A percentile compares a stretch with the other conserved stretches of the same genome.
Evolutionary conservation across 2,113 vertebrate species (phyloP).

Genomic region (Halcyon senegalensis): DNA sequence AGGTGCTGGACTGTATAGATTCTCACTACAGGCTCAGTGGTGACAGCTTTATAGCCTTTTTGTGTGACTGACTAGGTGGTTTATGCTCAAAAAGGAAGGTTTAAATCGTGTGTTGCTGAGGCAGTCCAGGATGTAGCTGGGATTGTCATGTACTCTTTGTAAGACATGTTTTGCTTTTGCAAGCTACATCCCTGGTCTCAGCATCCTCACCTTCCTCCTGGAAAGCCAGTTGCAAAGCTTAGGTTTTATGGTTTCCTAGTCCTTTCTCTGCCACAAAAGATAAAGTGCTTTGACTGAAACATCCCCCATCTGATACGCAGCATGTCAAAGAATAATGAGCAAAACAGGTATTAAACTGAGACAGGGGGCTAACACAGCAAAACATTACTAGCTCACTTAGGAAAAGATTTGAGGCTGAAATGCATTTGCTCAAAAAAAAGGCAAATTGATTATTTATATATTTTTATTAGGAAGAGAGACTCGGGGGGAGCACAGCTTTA

Average conservation of each 20-base stretch:
- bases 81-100: fast-evolving
- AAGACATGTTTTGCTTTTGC: background rate
- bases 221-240: background rate
- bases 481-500: background rate
- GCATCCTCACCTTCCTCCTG: background rate
- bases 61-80: background rate
- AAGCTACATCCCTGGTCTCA: fast-evolving
- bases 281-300: background rate
- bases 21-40: background rate
- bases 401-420: background rate
- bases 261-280: background rate
- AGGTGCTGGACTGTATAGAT: too few species aligned
- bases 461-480: background rate
- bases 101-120: background rate
- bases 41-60: background rate
- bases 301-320: background rate
- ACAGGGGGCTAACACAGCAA: background rate
- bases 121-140: background rate
- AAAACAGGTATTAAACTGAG: background rate
- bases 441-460: background rate
- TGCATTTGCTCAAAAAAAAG: background rate
- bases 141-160: background rate
- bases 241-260: background rate
- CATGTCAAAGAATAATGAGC: background rate
- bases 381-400: background rate